Evolutionary conservation across 2,888 invertebrate species (phyloP).

Genomic region (Byasa hedistus): DNA sequence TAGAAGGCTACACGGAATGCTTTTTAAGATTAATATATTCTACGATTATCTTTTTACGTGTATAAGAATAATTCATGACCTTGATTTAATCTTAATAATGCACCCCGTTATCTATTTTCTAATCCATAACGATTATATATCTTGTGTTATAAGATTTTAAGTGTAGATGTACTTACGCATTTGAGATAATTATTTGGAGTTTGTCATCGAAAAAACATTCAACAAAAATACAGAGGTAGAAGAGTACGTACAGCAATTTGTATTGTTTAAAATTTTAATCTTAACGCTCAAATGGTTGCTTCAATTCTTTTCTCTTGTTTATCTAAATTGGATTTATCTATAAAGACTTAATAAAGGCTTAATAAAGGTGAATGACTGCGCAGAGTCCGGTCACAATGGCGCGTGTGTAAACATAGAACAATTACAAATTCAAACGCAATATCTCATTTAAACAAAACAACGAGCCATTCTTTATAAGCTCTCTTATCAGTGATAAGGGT

Average conservation of each 20-base stretch:
- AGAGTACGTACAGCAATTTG: background rate
- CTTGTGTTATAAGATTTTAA: background rate
- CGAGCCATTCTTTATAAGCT: slow-evolving; percentile 9
- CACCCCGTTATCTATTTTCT: slow-evolving; percentile 1
- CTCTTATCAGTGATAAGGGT: slow-evolving; percentile 24
- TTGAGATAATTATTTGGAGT: background rate
- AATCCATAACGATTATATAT: background rate
- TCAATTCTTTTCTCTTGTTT: background rate
- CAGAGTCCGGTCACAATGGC: slow-evolving; percentile 11
- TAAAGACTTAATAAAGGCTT: slow-evolving; percentile 4
- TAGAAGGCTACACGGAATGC: no score
- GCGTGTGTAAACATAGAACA: slow-evolving; percentile 23
- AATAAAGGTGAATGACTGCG: slow-evolving; percentile 24
- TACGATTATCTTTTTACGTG: background rate
- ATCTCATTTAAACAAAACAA: slow-evolving; percentile 17
- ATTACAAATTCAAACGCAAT: slow-evolving; percentile 19
- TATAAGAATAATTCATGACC: background rate
- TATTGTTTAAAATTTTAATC: background rate
- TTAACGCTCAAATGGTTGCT: background rate
- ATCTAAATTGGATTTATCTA: background rate
- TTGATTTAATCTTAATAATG: slow-evolving; percentile 9
- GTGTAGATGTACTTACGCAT: background rate
- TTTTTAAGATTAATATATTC: background rate
- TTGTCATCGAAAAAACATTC: background rate
- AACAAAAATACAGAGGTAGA: background rate